Conservation (phyloP, 2,888 invertebrate species). For the Hesperia comma region DNA sequence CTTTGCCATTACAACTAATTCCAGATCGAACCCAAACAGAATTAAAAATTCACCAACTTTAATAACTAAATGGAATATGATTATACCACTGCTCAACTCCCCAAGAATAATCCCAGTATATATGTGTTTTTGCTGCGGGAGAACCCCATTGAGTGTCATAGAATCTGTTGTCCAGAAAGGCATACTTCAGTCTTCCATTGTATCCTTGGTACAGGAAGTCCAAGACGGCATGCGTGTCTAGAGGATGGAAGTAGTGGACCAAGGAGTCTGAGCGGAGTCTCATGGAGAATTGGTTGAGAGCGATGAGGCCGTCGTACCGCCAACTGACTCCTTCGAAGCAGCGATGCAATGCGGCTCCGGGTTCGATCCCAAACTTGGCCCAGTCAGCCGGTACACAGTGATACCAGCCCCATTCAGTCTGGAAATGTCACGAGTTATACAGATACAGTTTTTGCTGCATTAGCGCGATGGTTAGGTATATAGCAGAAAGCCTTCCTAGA, state of each 20-base stretch:
- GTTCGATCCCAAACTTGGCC: slow-evolving; percentile 51
- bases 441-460: no score
- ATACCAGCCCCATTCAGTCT: slow-evolving; percentile 58
- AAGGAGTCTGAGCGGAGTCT: slow-evolving; percentile 46
- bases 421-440: slow-evolving; percentile 37
- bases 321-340: slow-evolving; percentile 34
- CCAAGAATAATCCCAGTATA: no score
- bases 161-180: slow-evolving; percentile 34
- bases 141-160: no score
- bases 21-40: no score
- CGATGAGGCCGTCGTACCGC: slow-evolving; percentile 51
- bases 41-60: no score
- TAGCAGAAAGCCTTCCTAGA: no score
- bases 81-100: no score
- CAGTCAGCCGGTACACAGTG: slow-evolving; percentile 48
- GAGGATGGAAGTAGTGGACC: slow-evolving; percentile 50
- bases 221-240: slow-evolving; percentile 50
- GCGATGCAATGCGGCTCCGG: slow-evolving; percentile 50
- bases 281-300: slow-evolving; percentile 49
- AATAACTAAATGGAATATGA: no score
- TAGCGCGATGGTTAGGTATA: no score
- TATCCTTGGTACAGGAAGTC: slow-evolving; percentile 52
- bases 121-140: no score
- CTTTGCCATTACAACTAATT: no score
- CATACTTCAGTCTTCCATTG: slow-evolving; percentile 39